Base-by-base conservation (phyloP, 2,113 vertebrate species). In the Rhagologus leucostigma region DNA sequence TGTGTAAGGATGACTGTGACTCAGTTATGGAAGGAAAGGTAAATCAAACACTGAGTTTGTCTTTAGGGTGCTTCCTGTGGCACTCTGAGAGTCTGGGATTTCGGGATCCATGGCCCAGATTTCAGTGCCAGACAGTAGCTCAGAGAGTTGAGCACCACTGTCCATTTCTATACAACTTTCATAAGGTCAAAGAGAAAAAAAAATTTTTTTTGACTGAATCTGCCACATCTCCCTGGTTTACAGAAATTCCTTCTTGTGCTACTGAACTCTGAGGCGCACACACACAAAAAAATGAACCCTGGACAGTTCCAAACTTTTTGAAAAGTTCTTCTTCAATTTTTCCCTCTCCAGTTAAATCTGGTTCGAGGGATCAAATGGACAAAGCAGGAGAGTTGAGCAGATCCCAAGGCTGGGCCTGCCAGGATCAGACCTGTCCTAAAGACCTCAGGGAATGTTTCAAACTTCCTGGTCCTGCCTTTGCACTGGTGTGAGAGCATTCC, bases 41-140 rank as follows among this genome's bases (percentile, higher is more conserved):
- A 80, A 94, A 95, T 88, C 69, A 87, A 52, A 71, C 82, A 91
- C 21, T 29, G 92, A 90, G 93, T 93, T 81, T 84, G 74, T 42
- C 74, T 93, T 88, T 84, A 55, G 82, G 77, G 73, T 41, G 37
- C 39, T 75, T 24, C 44, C 32, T 37, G 17, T 16, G 26, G 11
- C 44, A 41, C 2, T 35, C 30, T 59, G 57, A 70, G 33, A 19
- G 14, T 32, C 42, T 77, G 26, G 19, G 23, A 42, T 68, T 79
- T 71, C 3, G 14, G 67, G 53, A n/a, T 64, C 62, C 49, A 11
- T 16, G 26, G 16, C 13, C 35, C n/a, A 75, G 35, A 5, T 46
- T 52, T 82, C n/a, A 26, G 21, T 52, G 59, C 20, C 23, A 47
- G 30, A 50, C 47, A 32, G 5, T 11, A 77, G 29, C 41, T 77